Percentiles rank a stretch among this genome's conserved stretches.
phyloP scores from a whole-genome alignment of 2,888 invertebrate genomes.

The Blera fallax region DNA sequence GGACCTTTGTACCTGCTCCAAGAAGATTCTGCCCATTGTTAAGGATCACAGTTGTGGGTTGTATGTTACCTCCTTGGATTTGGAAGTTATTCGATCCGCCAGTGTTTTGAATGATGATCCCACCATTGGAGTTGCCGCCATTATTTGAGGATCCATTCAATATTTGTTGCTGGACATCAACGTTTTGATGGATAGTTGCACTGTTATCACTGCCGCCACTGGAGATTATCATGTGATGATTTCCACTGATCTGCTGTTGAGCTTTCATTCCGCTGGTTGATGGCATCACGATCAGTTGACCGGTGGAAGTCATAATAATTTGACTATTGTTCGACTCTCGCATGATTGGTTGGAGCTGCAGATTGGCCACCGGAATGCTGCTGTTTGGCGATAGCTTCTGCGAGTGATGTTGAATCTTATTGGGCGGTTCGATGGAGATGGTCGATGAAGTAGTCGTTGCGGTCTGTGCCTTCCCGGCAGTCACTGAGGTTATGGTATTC shows the following conservation, averaged over 20 bases:
- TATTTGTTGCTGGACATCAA: constrained; percentile 63
- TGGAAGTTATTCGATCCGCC: constrained; percentile 65
- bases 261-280: constrained; percentile 73
- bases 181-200: constrained; percentile 43
- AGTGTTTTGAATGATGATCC: constrained; percentile 75
- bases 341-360: constrained; percentile 78
- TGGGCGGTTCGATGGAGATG: constrained; percentile 53
- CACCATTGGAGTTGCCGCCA: constrained; percentile 40
- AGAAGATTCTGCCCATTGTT: constrained; percentile 74
- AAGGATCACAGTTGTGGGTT: constrained; percentile 76
- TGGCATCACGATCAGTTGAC: constrained; percentile 81
- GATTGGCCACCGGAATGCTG: constrained; percentile 75
- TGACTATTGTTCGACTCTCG: constrained; percentile 77
- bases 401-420: constrained; percentile 73
- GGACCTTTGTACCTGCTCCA: constrained; percentile 75
- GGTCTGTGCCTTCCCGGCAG: constrained; percentile 87
- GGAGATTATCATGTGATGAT: constrained; percentile 75
- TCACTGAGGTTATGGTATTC: constrained; percentile 92
- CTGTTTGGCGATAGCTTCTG: constrained; percentile 75
- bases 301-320: constrained; percentile 81
- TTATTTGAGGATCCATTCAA: constrained; percentile 49
- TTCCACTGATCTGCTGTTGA: constrained; percentile 72
- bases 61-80: constrained; percentile 73
- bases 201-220: constrained; percentile 47
- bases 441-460: constrained; percentile 86